phyloP scores from a whole-genome alignment of 2,888 invertebrate genomes.

The Aethes cnicana region DNA sequence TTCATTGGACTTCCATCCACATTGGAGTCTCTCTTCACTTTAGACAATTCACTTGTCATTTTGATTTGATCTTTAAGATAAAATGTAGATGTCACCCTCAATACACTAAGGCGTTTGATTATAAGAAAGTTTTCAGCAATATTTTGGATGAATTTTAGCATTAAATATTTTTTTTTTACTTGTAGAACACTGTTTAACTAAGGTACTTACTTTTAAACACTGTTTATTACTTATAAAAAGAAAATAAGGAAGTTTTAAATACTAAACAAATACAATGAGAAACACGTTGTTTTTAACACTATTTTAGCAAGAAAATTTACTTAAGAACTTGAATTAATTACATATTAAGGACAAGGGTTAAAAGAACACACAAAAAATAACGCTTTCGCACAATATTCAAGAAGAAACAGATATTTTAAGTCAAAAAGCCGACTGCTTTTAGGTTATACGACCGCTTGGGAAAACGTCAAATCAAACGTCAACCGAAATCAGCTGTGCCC shows the following conservation, averaged over 20 bases:
- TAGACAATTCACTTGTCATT: conserved; percentile 50
- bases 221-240: neutral
- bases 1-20: conserved; percentile 54
- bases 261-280: conserved; percentile 1
- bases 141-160: conserved; percentile 32
- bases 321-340: neutral
- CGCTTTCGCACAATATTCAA: conserved; percentile 37
- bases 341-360: neutral
- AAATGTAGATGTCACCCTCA: conserved; percentile 2
- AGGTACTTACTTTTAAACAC: neutral
- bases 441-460: conserved; percentile 40
- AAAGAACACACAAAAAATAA: neutral
- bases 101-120: neutral
- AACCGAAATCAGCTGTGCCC: conserved; percentile 36
- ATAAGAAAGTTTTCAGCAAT: neutral
- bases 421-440: conserved; percentile 36
- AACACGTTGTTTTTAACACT: conserved; percentile 13
- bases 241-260: neutral
- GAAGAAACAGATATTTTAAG: conserved; percentile 14
- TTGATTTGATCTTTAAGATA: conserved; percentile 33
- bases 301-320: neutral
- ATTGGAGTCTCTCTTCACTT: conserved; percentile 48
- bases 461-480: conserved; percentile 13
- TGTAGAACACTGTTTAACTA: conserved; percentile 3
- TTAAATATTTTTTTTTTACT: conserved; percentile 5